Conservation (phyloP, 2,113 vertebrate genomes). For the Lota lota region DNA sequence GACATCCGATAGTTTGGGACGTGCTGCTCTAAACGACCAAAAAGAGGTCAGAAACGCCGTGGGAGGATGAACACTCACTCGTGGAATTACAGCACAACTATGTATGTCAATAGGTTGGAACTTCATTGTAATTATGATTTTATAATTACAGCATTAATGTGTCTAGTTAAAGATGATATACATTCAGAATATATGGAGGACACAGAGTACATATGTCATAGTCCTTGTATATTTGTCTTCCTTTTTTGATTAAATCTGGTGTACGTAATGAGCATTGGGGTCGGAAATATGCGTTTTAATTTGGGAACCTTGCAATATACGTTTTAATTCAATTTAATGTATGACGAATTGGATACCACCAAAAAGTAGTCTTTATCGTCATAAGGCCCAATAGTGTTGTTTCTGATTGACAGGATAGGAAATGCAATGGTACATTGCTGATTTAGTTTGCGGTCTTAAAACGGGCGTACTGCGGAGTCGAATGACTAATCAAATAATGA, state of each 20-base stretch:
- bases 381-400: slow-evolving; percentile 2
- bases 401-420: slow-evolving; percentile 1
- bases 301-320: no score
- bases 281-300: neutral
- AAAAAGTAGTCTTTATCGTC: slow-evolving; percentile 22
- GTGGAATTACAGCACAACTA: no score
- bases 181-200: no score
- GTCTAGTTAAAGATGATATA: no score
- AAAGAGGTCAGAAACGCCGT: no score
- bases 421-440: slow-evolving; percentile 5
- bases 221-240: no score
- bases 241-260: neutral
- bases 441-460: slow-evolving; percentile 15
- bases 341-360: slow-evolving; percentile 35
- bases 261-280: neutral
- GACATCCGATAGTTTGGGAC: slow-evolving; percentile 42
- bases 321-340: slow-evolving; percentile 22
- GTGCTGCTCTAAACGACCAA: slow-evolving; percentile 29
- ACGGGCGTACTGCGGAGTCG: slow-evolving; percentile 15
- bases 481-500: slow-evolving; percentile 28
- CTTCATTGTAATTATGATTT: no score
- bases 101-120: no score
- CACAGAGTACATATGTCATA: no score
- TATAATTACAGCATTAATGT: no score
- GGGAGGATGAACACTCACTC: no score